Conservation (phyloP, 2,888 invertebrate species). For the Cataglyphis altisquamis region DNA sequence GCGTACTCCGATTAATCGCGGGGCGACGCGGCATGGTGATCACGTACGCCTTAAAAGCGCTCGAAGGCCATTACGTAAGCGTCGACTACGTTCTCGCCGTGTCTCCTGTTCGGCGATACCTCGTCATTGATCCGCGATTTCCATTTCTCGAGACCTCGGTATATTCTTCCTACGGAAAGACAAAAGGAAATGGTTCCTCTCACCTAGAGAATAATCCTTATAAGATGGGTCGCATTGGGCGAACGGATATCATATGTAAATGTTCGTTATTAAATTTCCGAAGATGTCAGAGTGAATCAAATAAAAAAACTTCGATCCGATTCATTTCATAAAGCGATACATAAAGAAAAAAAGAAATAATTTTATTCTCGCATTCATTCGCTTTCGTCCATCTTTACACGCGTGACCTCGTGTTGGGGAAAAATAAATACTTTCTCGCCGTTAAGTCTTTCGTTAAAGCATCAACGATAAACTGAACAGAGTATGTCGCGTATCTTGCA, state of each 20-base stretch:
- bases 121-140: constrained; percentile 52
- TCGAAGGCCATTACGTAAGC: constrained; percentile 67
- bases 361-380: background rate
- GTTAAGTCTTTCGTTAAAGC: background rate
- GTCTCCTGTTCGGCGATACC: constrained; percentile 35
- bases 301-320: no score
- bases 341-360: background rate
- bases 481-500: background rate
- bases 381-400: background rate
- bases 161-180: background rate
- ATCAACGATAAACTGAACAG: background rate
- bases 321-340: no score
- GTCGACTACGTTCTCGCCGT: constrained; percentile 47
- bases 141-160: constrained; percentile 24
- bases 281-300: no score
- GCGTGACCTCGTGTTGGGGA: background rate
- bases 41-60: constrained; percentile 68
- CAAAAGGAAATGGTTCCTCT: background rate
- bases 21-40: constrained; percentile 50
- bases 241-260: background rate
- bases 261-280: background rate
- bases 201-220: background rate
- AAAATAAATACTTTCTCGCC: background rate
- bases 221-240: background rate
- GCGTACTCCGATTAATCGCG: constrained; percentile 68